phyloP scores from a whole-genome alignment of 92 coral and sea anemone genomes.

The Parazoanthus atlanticus region DNA sequence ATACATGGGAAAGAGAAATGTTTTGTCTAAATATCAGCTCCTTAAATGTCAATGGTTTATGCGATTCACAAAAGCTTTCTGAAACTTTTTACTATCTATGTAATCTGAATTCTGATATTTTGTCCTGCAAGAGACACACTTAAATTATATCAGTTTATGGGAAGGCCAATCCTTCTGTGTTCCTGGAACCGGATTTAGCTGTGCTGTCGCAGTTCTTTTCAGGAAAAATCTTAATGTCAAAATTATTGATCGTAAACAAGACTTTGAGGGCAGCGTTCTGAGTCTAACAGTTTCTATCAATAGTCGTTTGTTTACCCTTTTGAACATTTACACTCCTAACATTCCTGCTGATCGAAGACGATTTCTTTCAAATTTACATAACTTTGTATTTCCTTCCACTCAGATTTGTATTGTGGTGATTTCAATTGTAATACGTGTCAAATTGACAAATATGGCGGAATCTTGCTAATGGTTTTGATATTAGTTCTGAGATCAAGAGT shows the following conservation, averaged over 20 bases:
- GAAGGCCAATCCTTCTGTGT: background rate
- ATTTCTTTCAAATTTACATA: background rate
- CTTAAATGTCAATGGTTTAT: background rate
- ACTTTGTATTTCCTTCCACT: background rate
- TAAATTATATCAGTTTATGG: background rate
- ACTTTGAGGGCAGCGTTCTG: background rate
- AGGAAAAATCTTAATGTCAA: background rate
- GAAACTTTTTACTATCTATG: background rate
- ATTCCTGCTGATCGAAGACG: background rate
- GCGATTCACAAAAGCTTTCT: background rate
- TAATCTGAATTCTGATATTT: background rate
- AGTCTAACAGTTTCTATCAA: background rate
- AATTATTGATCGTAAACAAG: background rate
- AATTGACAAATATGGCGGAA: conserved; percentile 26
- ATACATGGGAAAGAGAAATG: background rate
- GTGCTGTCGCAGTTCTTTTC: conserved; percentile 12
- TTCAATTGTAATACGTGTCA: conserved; percentile 15
- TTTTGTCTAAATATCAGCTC: no score
- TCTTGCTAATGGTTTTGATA: no score
- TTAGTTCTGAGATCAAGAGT: no score
- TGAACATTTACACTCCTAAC: background rate
- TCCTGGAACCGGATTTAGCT: background rate
- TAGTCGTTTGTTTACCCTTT: background rate
- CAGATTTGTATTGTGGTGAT: background rate
- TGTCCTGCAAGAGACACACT: background rate